Evolutionary conservation across 1,140 invertebrate genomes (phyloP).

Genomic region (Aporrectodea caliginosa): DNA sequence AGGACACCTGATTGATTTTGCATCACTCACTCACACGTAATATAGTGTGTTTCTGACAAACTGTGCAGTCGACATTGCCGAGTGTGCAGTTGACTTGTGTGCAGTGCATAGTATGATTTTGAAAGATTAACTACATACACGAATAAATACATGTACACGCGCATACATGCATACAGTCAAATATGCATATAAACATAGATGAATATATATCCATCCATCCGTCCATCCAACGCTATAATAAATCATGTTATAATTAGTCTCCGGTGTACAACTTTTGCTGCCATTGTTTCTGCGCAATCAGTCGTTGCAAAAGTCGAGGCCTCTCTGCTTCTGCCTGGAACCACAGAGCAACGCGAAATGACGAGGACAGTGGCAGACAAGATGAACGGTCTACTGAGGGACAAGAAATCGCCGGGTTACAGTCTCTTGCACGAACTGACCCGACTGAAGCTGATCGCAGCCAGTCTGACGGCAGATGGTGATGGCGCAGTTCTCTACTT

Average conservation of each 20-base stretch:
- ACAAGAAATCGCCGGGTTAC: not conserved
- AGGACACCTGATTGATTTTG: too few species aligned
- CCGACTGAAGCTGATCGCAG: not conserved
- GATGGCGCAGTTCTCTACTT: not conserved
- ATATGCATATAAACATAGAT: not conserved
- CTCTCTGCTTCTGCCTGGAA: not conserved
- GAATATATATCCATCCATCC: not conserved
- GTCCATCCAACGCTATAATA: not conserved
- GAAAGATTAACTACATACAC: too few species aligned
- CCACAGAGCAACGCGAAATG: not conserved
- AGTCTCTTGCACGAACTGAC: not conserved
- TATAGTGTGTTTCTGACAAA: too few species aligned
- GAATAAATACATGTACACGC: too few species aligned
- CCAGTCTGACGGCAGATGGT: not conserved
- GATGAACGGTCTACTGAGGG: not conserved
- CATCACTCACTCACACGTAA: too few species aligned
- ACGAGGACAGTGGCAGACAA: not conserved
- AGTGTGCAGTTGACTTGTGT: too few species aligned
- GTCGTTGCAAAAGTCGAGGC: not conserved
- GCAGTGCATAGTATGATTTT: too few species aligned
- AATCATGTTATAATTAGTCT: not conserved
- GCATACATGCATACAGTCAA: too few species aligned
- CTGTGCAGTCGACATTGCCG: too few species aligned
- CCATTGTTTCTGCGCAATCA: not conserved
- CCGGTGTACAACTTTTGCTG: not conserved